These are phyloP conservation scores for Telenomus remus DNA, from an alignment of 1,140 invertebrate species.

Conservation along the genomic window DNA sequence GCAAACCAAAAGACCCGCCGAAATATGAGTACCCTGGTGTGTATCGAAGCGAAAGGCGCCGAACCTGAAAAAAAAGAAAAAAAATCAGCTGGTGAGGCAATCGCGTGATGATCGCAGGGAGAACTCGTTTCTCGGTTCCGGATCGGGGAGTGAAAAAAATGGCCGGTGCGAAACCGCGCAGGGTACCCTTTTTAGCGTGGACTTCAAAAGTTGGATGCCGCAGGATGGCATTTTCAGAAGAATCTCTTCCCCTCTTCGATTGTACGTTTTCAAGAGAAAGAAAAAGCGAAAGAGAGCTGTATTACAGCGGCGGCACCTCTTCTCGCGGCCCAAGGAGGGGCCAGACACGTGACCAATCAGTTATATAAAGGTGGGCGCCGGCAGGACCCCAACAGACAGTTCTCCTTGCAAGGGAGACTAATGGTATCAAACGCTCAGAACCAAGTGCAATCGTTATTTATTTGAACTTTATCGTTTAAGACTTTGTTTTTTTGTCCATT, in stretches of 20 bases:
- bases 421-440: conserved; percentile 49
- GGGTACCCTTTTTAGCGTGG: no score
- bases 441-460: conserved; percentile 48
- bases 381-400: conserved; percentile 71
- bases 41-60: not conserved
- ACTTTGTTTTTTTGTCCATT: conserved; percentile 4
- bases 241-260: conserved; percentile 56
- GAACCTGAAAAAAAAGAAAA: conserved; percentile 2
- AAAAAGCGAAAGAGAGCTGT: conserved; percentile 58
- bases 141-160: conserved; percentile 30
- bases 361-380: conserved; percentile 74
- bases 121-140: conserved; percentile 61
- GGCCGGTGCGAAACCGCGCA: conserved; percentile 1
- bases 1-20: conserved; percentile 14
- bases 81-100: conserved; percentile 4
- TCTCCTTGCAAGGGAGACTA: conserved; percentile 68
- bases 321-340: conserved; percentile 61
- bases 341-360: conserved; percentile 73
- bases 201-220: conserved; percentile 42
- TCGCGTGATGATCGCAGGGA: conserved; percentile 17
- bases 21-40: not conserved
- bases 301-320: conserved; percentile 61
- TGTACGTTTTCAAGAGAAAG: conserved; percentile 54
- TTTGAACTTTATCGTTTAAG: conserved; percentile 18
- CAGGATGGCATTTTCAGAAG: conserved; percentile 62